Conservation (phyloP, 2,113 vertebrate genomes). For the Tragelaphus scriptus region DNA sequence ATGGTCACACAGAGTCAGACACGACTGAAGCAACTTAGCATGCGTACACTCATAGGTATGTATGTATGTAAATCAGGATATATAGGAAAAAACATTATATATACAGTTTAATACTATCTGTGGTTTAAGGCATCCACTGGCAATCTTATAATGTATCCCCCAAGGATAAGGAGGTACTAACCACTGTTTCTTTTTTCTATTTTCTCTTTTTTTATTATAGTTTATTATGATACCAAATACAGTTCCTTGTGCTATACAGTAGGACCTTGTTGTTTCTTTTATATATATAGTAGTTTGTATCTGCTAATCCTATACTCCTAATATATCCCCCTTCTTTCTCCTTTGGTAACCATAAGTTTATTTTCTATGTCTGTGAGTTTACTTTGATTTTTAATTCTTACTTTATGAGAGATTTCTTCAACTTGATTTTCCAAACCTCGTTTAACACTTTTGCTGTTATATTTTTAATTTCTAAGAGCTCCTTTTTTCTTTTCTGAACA, state of each 20-base stretch:
- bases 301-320: not conserved
- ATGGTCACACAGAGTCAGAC: not conserved
- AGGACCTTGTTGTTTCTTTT: not conserved
- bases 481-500: constrained; percentile 11
- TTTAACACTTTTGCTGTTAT: not conserved
- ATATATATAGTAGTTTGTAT: not conserved
- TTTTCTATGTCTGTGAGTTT: not conserved
- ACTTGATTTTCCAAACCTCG: not conserved
- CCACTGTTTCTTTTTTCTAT: not conserved
- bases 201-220: not conserved
- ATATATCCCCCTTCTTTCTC: not conserved
- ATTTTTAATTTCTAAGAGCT: constrained; percentile 22
- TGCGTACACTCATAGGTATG: not conserved
- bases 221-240: not conserved
- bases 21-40: not conserved
- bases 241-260: not conserved
- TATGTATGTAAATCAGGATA: not conserved
- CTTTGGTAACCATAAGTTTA: not conserved
- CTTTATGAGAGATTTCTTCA: constrained; percentile 1
- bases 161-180: not conserved
- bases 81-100: not conserved
- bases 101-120: not conserved
- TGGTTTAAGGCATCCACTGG: not conserved
- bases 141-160: not conserved
- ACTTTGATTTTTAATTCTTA: not conserved